Evolutionary conservation across 2,113 vertebrate genomes (phyloP).

Genomic region (Phocoena sinus): DNA sequence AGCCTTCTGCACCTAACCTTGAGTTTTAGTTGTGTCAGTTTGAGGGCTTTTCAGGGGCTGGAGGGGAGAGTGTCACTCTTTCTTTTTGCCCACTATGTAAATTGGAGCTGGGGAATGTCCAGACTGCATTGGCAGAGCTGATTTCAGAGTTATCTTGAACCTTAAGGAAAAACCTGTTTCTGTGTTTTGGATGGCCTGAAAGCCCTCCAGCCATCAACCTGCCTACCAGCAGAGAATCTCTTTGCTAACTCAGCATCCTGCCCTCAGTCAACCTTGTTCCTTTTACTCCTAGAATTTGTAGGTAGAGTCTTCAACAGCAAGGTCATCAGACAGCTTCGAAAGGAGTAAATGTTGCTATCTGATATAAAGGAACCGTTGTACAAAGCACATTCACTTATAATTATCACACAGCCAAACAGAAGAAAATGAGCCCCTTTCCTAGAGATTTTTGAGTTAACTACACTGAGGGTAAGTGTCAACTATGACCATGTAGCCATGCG

Average conservation of each 20-base stretch:
- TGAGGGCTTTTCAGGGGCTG: constrained; percentile 5
- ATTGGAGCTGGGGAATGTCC: not conserved
- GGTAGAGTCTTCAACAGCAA: not conserved
- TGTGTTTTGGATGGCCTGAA: not conserved
- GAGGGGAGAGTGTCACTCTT: not conserved
- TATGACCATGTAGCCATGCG: not conserved
- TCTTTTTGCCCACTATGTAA: not conserved
- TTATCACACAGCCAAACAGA: not conserved
- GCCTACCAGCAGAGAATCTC: not conserved
- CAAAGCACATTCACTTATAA: not conserved
- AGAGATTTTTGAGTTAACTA: not conserved
- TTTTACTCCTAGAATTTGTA: not conserved
- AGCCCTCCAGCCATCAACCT: not conserved
- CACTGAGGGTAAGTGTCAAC: not conserved
- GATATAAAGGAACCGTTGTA: not conserved
- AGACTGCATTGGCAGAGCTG: not conserved
- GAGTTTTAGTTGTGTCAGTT: constrained; percentile 15
- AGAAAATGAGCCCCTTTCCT: not conserved
- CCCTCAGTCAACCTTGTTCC: not conserved
- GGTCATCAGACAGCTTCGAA: not conserved
- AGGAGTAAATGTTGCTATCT: not conserved
- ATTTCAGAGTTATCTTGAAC: not conserved
- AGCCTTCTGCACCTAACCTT: not conserved
- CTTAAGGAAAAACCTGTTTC: not conserved
- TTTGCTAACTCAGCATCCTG: not conserved